Evolutionary conservation across 2,888 invertebrate genomes (phyloP).

Genomic region (Dusona sp.): DNA sequence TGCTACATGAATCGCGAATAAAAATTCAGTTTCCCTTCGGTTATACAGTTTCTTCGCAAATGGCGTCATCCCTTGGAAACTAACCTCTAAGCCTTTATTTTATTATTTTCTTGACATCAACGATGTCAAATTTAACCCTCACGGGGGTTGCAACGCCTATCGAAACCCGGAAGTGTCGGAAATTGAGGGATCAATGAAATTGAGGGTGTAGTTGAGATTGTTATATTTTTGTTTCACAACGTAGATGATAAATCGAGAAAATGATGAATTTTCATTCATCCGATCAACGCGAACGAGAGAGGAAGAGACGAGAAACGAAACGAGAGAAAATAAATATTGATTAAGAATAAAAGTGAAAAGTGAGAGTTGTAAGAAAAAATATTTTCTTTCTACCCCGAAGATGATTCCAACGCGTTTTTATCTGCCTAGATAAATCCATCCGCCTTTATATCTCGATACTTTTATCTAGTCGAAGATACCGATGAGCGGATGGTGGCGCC

Average conservation of each 20-base stretch:
- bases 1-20: neutral
- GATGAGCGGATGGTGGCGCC: constrained; percentile 37
- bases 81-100: neutral
- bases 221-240: neutral
- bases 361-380: neutral
- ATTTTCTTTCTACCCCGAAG: neutral
- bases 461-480: neutral
- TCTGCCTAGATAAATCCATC: neutral
- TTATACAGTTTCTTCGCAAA: neutral
- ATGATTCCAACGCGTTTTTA: neutral
- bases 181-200: neutral
- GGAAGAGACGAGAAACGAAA: constrained; percentile 31
- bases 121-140: neutral
- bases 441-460: constrained; percentile 1
- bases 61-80: neutral
- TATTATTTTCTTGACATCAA: neutral
- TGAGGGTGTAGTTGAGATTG: neutral
- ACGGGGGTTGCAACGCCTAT: neutral
- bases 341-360: neutral
- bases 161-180: neutral
- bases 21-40: neutral
- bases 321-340: neutral
- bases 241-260: constrained; percentile 9
- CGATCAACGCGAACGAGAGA: constrained; percentile 65
- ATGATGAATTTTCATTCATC: constrained; percentile 51